Conservation (phyloP, 2,113 vertebrate genomes). For the Phyllopteryx taeniolatus region DNA sequence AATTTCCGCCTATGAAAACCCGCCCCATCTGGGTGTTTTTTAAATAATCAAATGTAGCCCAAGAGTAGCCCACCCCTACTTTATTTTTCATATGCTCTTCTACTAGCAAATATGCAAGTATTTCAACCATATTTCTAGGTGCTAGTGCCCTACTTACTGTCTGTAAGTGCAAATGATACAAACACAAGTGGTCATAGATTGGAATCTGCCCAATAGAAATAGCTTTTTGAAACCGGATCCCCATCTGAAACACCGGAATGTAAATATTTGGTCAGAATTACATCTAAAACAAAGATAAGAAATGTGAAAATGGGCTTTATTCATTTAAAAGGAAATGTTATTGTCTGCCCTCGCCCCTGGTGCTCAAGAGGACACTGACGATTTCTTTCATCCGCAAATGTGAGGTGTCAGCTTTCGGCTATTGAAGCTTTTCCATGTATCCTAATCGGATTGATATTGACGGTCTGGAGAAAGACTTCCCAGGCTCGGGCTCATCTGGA, state of each 20-base stretch:
- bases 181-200: constrained; percentile 73
- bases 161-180: constrained; percentile 61
- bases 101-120: background rate
- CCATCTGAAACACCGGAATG: constrained; percentile 88
- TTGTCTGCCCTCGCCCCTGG: constrained; percentile 73
- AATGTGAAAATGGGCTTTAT: constrained; percentile 86
- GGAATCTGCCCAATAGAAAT: constrained; percentile 69
- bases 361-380: constrained; percentile 79
- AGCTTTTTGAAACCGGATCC: constrained; percentile 86
- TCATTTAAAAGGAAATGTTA: constrained; percentile 86
- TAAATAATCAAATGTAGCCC: too few species aligned
- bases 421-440: constrained; percentile 75
- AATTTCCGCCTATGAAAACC: too few species aligned
- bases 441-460: constrained; percentile 90
- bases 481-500: constrained; percentile 74
- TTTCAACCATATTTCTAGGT: background rate
- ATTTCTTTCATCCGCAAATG: constrained; percentile 79
- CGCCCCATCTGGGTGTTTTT: too few species aligned
- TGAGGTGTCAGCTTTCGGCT: constrained; percentile 83
- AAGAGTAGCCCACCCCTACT: too few species aligned
- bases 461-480: constrained; percentile 79
- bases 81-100: background rate
- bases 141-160: background rate
- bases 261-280: constrained; percentile 96
- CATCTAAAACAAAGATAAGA: constrained; percentile 84